Conservation (phyloP, 2,113 vertebrate species). For the Anthoscopus minutus region DNA sequence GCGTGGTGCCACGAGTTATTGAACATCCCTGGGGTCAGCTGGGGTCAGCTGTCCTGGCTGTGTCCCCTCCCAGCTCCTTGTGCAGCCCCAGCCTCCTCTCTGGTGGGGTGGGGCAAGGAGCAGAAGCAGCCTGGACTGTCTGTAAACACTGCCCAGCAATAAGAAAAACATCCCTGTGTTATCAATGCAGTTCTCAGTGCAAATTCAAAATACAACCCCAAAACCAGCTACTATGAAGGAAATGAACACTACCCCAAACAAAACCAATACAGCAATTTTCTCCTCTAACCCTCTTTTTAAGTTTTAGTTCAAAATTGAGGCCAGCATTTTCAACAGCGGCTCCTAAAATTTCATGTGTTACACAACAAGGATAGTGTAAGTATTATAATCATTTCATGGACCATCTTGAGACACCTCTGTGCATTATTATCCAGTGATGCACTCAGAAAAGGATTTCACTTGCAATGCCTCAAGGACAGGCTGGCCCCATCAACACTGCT, state of each 20-base stretch:
- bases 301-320: not conserved
- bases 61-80: not conserved
- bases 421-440: not conserved
- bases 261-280: not conserved
- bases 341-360: not conserved
- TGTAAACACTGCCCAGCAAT: not conserved
- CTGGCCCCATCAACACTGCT: not conserved
- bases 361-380: not conserved
- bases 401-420: not conserved
- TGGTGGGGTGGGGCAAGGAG: not conserved
- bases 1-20: accelerated
- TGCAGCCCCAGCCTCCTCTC: accelerated
- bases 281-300: not conserved
- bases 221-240: not conserved
- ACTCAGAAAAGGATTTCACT: not conserved
- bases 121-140: not conserved
- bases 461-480: not conserved
- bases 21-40: not conserved
- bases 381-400: not conserved
- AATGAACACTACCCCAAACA: not conserved
- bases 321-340: not conserved
- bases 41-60: not conserved
- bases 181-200: not conserved
- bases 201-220: not conserved
- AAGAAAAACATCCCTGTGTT: not conserved